phyloP scores from a whole-genome alignment of 2,888 invertebrate genomes.

The Ophioninae sp. region DNA sequence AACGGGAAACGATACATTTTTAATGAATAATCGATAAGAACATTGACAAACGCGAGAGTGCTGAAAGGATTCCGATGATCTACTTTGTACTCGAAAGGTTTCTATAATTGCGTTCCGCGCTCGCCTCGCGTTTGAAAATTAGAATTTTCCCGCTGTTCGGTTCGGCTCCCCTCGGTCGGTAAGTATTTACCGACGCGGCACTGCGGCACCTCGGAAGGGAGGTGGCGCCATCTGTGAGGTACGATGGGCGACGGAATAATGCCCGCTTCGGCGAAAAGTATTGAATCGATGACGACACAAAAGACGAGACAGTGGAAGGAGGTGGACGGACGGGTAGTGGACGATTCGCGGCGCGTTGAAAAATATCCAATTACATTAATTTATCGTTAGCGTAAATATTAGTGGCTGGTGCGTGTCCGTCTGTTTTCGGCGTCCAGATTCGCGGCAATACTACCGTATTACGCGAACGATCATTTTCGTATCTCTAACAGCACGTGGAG shows the following conservation, averaged over 20 bases:
- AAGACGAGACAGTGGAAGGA: slow-evolving; percentile 77
- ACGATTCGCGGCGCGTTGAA: slow-evolving; percentile 72
- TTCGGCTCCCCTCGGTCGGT: slow-evolving; percentile 38
- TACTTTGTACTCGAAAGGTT: no score
- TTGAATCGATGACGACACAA: slow-evolving; percentile 81
- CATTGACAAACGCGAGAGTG: no score
- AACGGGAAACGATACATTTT: no score
- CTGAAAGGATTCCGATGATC: no score
- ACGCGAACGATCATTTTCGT: slow-evolving; percentile 42
- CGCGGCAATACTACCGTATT: slow-evolving; percentile 43
- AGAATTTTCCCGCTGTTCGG: slow-evolving; percentile 53
- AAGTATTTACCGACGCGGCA: slow-evolving; percentile 10
- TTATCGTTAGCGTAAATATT: slow-evolving; percentile 73
- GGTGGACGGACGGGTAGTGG: slow-evolving; percentile 67
- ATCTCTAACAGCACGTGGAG: slow-evolving; percentile 28
- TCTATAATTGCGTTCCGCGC: no score
- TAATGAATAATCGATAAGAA: no score
- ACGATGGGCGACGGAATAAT: slow-evolving; percentile 48
- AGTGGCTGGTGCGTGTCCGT: slow-evolving; percentile 62
- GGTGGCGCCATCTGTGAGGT: slow-evolving; percentile 56
- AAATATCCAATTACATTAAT: slow-evolving; percentile 78
- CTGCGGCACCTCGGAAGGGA: slow-evolving; percentile 27
- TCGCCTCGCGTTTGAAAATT: slow-evolving; percentile 12
- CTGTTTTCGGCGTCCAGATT: slow-evolving; percentile 50
- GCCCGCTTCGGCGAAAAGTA: slow-evolving; percentile 76